Evolutionary conservation across 1,140 invertebrate genomes (phyloP).

Genomic region (Oedothorax gibbosus): DNA sequence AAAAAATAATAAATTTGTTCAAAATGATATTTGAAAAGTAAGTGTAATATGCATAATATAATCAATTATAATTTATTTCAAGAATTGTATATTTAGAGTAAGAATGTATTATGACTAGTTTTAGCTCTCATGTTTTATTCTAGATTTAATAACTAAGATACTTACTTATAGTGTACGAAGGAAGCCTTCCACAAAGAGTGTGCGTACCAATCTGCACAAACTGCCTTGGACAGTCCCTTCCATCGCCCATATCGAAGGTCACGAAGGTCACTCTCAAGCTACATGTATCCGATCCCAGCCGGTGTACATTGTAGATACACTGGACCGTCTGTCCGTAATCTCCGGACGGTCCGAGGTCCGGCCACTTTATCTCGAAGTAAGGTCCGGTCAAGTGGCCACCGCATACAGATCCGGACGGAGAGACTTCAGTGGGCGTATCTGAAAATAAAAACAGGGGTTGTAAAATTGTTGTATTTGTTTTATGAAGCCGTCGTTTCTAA

Average conservation of each 20-base stretch:
- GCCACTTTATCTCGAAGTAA: slow-evolving; percentile 54
- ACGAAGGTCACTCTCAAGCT: slow-evolving; percentile 46
- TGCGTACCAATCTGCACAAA: slow-evolving; percentile 49
- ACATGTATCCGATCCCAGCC: slow-evolving; percentile 52
- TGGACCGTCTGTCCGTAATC: slow-evolving; percentile 54
- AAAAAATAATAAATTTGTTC: not conserved
- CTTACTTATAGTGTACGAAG: slow-evolving; percentile 40
- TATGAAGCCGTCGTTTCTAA: too few species aligned
- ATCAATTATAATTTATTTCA: too few species aligned
- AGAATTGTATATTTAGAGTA: too few species aligned
- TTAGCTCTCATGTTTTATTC: not conserved
- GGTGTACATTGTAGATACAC: slow-evolving; percentile 46
- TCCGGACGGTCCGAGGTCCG: slow-evolving; percentile 1
- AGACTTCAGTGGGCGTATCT: not conserved
- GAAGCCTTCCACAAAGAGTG: slow-evolving; percentile 43
- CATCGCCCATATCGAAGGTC: slow-evolving; percentile 53
- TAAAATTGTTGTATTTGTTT: not conserved
- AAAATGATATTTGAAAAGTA: not conserved
- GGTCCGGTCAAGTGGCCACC: slow-evolving; percentile 47
- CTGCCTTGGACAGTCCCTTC: slow-evolving; percentile 47
- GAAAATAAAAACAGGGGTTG: not conserved
- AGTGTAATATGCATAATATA: too few species aligned
- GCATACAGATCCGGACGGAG: slow-evolving; percentile 7
- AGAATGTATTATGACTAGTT: not conserved
- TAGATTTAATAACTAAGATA: not conserved